A percentile compares a stretch with the other conserved stretches of the same genome.
phyloP scores from a whole-genome alignment of 2,797 vertebrate genomes.

The Diceros bicornis region DNA sequence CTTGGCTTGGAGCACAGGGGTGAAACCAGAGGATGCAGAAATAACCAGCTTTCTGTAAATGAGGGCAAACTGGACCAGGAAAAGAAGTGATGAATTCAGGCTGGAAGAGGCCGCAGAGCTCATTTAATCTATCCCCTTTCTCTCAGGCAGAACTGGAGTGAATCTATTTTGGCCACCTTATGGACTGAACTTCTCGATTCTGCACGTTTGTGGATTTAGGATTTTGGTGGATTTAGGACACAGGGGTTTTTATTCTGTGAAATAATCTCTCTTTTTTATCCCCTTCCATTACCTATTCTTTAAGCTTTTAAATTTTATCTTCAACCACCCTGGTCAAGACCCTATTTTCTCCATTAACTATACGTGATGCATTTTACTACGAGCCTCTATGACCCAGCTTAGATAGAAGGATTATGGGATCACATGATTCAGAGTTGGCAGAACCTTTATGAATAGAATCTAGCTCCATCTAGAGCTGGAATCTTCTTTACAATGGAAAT shows the following conservation, averaged over 20 bases:
- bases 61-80: neutral
- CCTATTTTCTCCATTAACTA: neutral
- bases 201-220: neutral
- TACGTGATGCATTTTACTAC: neutral
- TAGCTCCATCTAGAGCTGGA: neutral
- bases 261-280: neutral
- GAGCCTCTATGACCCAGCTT: neutral
- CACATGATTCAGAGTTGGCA: neutral
- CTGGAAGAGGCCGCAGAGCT: neutral
- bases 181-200: neutral
- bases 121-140: neutral
- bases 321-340: neutral
- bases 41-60: neutral
- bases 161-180: neutral
- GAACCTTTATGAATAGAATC: neutral
- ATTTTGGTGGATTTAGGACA: neutral
- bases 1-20: neutral
- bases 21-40: neutral
- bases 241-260: neutral
- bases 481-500: neutral
- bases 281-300: neutral
- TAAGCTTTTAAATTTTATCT: constrained; percentile 11
- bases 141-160: neutral
- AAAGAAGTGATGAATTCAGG: neutral
- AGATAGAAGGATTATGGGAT: neutral